These are phyloP conservation scores for Oryctolagus cuniculus DNA, from an alignment of 2,113 vertebrate species.

Conservation along the genomic window DNA sequence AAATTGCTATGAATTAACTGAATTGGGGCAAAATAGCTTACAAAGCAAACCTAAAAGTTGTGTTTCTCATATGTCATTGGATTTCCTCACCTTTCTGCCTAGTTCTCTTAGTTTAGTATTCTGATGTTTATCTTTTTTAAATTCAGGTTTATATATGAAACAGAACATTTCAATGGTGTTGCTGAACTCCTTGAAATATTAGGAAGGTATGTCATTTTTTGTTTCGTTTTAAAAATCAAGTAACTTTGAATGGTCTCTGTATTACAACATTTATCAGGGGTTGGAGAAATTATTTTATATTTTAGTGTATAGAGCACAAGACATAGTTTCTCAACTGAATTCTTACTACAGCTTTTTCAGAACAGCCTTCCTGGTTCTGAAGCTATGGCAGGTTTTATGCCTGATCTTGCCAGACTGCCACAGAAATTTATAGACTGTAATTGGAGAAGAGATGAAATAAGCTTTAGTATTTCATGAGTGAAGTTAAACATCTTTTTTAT, in stretches of 20 bases:
- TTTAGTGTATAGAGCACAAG: slow-evolving; percentile 38
- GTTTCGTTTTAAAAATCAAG: slow-evolving; percentile 50
- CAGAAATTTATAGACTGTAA: not conserved
- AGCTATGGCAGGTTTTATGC: slow-evolving; percentile 35
- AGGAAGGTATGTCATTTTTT: slow-evolving; percentile 89
- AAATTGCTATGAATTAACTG: not conserved
- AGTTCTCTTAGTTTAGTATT: slow-evolving; percentile 31
- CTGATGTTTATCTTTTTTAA: slow-evolving; percentile 61
- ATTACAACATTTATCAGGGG: slow-evolving; percentile 69
- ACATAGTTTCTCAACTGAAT: slow-evolving; percentile 51
- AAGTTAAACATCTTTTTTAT: too few species aligned
- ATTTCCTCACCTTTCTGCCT: slow-evolving; percentile 23
- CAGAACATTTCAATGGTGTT: slow-evolving; percentile 93
- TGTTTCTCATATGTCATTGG: not conserved
- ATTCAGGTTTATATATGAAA: slow-evolving; percentile 93
- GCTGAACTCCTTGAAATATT: slow-evolving; percentile 93
- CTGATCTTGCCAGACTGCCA: slow-evolving; percentile 3
- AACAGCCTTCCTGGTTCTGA: not conserved
- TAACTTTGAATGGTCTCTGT: slow-evolving; percentile 8
- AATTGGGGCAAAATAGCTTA: not conserved
- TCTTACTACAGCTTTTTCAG: slow-evolving; percentile 1
- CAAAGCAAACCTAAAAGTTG: not conserved
- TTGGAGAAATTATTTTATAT: slow-evolving; percentile 38
- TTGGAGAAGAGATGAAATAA: slow-evolving; percentile 15
- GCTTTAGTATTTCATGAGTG: not conserved